Percentiles rank a stretch among this genome's conserved stretches.
Conservation (phyloP, 2,888 invertebrate genomes). For the Eupithecia centaureata region DNA sequence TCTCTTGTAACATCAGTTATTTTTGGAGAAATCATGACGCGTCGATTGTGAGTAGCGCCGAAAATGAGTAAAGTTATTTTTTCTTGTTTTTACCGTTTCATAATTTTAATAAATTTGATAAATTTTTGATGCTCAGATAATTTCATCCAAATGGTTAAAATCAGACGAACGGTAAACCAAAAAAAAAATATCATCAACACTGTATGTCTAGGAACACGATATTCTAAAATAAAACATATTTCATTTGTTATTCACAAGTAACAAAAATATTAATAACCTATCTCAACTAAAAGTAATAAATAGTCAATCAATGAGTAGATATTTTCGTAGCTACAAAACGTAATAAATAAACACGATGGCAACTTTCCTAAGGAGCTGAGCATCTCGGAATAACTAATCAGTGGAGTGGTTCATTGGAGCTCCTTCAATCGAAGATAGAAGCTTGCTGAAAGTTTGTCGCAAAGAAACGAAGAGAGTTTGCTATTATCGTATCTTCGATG, state of each 20-base stretch:
- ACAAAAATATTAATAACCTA: background rate
- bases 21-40: too few species aligned
- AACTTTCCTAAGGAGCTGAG: background rate
- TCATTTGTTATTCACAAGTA: background rate
- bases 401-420: constrained; percentile 2
- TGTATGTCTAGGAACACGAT: background rate
- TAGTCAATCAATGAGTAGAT: background rate
- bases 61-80: too few species aligned
- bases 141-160: too few species aligned
- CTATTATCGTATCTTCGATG: background rate
- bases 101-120: too few species aligned
- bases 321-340: background rate
- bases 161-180: too few species aligned
- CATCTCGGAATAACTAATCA: constrained; percentile 7
- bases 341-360: background rate
- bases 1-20: too few species aligned
- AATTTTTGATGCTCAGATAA: too few species aligned
- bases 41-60: too few species aligned
- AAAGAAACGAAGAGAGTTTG: background rate
- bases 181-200: background rate
- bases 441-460: background rate
- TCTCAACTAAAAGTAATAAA: background rate
- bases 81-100: too few species aligned
- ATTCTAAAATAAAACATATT: background rate
- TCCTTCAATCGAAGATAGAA: background rate